phyloP scores from a whole-genome alignment of 2,888 invertebrate species.

The Pseudococcus viburni region DNA sequence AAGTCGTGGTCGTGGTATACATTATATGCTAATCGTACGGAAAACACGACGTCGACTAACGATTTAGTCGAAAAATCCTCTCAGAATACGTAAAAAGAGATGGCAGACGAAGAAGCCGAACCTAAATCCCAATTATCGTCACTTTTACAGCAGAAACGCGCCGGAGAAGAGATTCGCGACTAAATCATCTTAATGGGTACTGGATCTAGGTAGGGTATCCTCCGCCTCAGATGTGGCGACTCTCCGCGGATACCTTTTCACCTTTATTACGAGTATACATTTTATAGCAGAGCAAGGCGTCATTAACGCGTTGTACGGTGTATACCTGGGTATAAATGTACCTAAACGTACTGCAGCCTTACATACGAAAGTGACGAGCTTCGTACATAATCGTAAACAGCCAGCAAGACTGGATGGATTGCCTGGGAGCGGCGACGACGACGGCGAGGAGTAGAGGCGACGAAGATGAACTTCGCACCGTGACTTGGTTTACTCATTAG shows the following conservation, averaged over 20 bases:
- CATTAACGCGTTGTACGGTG: not conserved
- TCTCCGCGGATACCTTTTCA: too few relatives aligned
- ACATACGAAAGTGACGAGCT: not conserved
- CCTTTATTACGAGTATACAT: not conserved
- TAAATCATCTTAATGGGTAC: not conserved
- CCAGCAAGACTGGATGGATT: not conserved
- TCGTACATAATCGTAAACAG: not conserved
- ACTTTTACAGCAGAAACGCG: not conserved
- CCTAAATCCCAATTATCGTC: slow-evolving; percentile 20
- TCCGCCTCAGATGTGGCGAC: too few relatives aligned
- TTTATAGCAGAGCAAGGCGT: not conserved
- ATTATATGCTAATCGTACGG: not conserved
- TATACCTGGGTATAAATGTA: not conserved
- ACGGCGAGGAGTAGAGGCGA: not conserved
- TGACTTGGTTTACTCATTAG: slow-evolving; percentile 31
- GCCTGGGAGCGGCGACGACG: not conserved
- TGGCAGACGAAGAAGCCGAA: too few relatives aligned
- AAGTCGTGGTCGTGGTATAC: not conserved
- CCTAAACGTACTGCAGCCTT: too few relatives aligned
- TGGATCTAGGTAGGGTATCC: not conserved
- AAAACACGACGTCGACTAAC: not conserved
- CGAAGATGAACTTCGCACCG: slow-evolving; percentile 19
- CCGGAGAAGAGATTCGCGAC: not conserved
- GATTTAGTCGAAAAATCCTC: not conserved
- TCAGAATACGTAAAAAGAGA: not conserved